Percentiles rank a stretch among this genome's conserved stretches.
Conservation (phyloP, 1,140 invertebrate genomes). For the Monomorium pharaonis region DNA sequence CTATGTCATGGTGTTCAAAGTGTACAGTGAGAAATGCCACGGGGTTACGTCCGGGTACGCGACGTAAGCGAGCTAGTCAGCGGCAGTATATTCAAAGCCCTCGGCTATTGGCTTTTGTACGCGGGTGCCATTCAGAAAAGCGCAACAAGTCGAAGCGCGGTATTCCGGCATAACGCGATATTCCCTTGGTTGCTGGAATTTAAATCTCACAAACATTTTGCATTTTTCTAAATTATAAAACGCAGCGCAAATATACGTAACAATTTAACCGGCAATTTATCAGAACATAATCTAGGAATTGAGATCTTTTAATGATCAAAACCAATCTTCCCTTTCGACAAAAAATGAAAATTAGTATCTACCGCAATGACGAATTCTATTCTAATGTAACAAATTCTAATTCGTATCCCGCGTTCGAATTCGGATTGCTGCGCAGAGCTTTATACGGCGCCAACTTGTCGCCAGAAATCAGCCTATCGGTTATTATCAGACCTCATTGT, state of each 20-base stretch:
- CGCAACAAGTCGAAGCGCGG: not conserved
- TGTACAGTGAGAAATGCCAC: constrained; percentile 66
- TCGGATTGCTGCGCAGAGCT: not conserved
- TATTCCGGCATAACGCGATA: not conserved
- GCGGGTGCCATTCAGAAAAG: not conserved
- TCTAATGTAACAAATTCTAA: not conserved
- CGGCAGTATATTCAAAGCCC: not conserved
- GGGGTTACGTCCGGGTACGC: constrained; percentile 68
- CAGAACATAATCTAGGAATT: not conserved
- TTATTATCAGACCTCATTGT: not conserved
- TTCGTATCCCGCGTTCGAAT: not conserved
- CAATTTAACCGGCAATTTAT: not conserved
- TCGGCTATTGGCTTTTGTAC: constrained; percentile 27
- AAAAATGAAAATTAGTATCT: not conserved
- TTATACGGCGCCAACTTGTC: not conserved
- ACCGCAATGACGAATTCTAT: not conserved
- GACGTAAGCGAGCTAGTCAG: constrained; percentile 13
- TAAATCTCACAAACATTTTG: not conserved
- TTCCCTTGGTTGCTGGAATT: not conserved
- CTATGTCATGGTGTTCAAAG: constrained; percentile 47
- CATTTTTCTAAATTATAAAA: not conserved
- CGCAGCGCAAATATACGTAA: not conserved
- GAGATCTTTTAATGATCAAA: not conserved
- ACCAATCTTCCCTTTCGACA: not conserved
- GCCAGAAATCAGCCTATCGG: constrained; percentile 6